Percentiles rank a stretch among this genome's conserved stretches.
Evolutionary conservation across 1,140 invertebrate species (phyloP).

Genomic region (Battus philenor): DNA sequence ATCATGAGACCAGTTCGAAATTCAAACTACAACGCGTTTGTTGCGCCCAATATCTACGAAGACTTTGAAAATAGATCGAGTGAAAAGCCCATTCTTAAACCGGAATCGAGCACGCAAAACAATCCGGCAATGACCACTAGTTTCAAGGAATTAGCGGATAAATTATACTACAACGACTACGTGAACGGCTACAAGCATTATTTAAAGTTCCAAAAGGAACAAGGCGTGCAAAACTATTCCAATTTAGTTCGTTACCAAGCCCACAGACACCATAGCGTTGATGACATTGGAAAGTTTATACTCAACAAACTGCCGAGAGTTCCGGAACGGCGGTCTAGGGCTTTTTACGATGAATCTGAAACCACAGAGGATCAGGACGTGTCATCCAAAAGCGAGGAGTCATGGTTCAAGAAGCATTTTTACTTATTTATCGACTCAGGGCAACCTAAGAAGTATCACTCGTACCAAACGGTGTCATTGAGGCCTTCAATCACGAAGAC

Average conservation of each 20-base stretch:
- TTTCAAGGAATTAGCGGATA: constrained; percentile 40
- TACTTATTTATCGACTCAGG: constrained; percentile 51
- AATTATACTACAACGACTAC: constrained; percentile 53
- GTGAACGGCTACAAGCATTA: constrained; percentile 64
- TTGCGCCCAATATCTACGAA: neutral
- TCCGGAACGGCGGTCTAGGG: constrained; percentile 25
- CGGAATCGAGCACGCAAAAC: constrained; percentile 3
- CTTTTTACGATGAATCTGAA: constrained; percentile 44
- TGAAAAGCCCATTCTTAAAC: constrained; percentile 4
- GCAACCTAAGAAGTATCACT: constrained; percentile 50
- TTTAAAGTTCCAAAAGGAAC: constrained; percentile 53
- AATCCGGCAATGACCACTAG: constrained; percentile 16
- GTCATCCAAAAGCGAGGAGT: constrained; percentile 55
- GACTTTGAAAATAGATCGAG: constrained; percentile 1
- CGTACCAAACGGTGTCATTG: constrained; percentile 38
- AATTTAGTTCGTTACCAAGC: constrained; percentile 56
- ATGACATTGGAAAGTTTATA: constrained; percentile 67
- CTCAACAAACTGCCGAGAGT: constrained; percentile 48
- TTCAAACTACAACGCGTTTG: neutral
- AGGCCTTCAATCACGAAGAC: constrained; percentile 21
- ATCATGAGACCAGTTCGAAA: constrained; percentile 2
- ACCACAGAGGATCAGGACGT: constrained; percentile 53
- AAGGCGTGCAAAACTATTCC: constrained; percentile 46
- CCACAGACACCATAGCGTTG: constrained; percentile 59
- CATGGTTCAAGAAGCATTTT: constrained; percentile 64